Evolutionary conservation across 2,888 invertebrate genomes (phyloP), one percentile per base, ranked within the genome.

Genomic region (Dolichomitus sp.): DNA sequence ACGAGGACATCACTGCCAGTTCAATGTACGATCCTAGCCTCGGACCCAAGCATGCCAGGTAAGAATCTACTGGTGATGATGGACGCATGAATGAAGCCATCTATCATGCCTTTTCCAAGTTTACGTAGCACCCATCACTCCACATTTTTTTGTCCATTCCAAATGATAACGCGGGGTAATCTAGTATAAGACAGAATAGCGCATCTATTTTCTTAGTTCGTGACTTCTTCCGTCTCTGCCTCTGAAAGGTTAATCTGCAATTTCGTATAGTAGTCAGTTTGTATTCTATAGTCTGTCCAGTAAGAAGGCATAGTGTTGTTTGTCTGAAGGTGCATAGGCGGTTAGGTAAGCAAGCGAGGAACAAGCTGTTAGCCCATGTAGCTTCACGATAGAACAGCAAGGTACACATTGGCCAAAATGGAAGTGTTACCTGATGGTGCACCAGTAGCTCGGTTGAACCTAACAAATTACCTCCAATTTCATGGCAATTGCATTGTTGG

Each of bases 1-100:
- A 93, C 87, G 93, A 93, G 89, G 93, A 93, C 90, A 93, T 93
- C 89, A 89, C 93, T 75, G 93, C 93, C 75, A 93, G 93, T 86
- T 93, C 93, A 79, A 92, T 92, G 91, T 93, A 92, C 88, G 92
- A 91, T 87, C 92, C 92, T 23, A 93, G 91, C 80, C 92, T 93
- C 70, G 93, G 91, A 66, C 93, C 93, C 63, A 93, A 92, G 84
- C 91, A 92, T 87, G 93, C 93, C 87, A 93, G 93, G 93, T 93
- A 90, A 84, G 88, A 61, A 50, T 59, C 5, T 0, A 42, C 23
- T 42, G 37, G n/a, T 30, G 14, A 45, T 17, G 57, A 4, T 6
- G 7, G 11, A 57, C 11, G 12, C 14, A 23, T 7, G n/a, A 63
- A 40, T 63, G 12, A 12, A 19, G 17, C 11, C 19, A 61, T 37